A percentile compares a stretch with the other conserved stretches of the same genome.
Evolutionary conservation across 2,797 vertebrate species (phyloP).

Genomic region (Adelosebastes latens): DNA sequence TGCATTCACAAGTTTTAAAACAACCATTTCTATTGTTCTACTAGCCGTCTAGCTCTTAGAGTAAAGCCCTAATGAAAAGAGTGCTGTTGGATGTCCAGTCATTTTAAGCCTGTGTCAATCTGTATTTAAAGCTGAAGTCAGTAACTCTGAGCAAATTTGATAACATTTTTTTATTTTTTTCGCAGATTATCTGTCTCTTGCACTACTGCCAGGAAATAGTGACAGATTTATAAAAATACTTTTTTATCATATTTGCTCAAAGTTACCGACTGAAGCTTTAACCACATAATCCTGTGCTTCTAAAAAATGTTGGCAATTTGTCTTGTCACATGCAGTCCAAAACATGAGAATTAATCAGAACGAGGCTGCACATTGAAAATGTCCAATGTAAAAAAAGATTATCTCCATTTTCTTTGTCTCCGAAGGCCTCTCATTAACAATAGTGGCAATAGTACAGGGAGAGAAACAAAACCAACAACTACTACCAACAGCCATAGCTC

Average conservation of each 20-base stretch:
- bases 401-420: background rate
- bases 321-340: background rate
- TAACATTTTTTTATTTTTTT: background rate
- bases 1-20: background rate
- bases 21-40: background rate
- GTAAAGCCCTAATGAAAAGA: background rate
- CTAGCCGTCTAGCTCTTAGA: background rate
- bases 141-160: background rate
- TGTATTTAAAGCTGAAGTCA: background rate
- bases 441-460: too few relatives aligned
- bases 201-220: background rate
- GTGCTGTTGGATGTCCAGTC: background rate
- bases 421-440: background rate
- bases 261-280: background rate
- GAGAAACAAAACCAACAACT: too few relatives aligned
- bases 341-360: background rate
- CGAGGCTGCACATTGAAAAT: background rate
- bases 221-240: background rate
- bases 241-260: too few relatives aligned
- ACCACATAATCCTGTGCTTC: background rate
- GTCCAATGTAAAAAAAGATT: background rate
- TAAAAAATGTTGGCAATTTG: background rate
- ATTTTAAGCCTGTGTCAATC: background rate
- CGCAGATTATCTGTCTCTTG: background rate
- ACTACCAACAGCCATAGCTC: too few relatives aligned